Evolutionary conservation across 2,113 vertebrate genomes (phyloP).

Genomic region (Glaucidium brasilianum): DNA sequence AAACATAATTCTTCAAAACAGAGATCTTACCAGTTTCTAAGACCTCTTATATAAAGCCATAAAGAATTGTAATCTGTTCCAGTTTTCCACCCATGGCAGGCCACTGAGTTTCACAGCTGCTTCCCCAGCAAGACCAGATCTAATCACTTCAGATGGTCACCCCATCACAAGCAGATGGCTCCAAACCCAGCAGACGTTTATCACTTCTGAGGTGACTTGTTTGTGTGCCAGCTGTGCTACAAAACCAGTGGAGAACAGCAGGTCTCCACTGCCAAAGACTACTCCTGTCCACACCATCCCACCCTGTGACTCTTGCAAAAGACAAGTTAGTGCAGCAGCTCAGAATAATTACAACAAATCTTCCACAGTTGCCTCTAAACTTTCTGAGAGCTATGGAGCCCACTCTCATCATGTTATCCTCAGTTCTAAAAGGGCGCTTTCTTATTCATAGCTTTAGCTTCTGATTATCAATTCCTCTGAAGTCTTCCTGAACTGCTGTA

Average conservation of each 20-base stretch:
- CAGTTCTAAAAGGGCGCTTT: not conserved
- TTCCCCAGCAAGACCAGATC: not conserved
- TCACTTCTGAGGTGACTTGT: not conserved
- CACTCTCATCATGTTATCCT: no score
- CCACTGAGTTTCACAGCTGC: not conserved
- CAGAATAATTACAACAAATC: not conserved
- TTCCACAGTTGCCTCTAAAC: not conserved
- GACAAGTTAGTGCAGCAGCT: accelerated
- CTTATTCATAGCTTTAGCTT: not conserved
- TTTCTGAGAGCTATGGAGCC: not conserved
- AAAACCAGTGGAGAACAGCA: not conserved
- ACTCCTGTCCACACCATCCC: not conserved
- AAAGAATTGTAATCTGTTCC: not conserved
- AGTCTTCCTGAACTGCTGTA: not conserved
- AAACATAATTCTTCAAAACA: not conserved
- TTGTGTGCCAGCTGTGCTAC: not conserved
- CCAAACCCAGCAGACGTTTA: accelerated
- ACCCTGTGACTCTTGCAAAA: not conserved
- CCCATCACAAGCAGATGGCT: not conserved
- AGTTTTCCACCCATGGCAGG: not conserved
- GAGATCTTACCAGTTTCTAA: not conserved
- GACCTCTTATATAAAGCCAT: not conserved
- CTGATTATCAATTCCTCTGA: not conserved
- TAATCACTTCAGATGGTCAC: not conserved
- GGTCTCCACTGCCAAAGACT: not conserved